These are phyloP conservation scores for Agrotis clavis DNA, from an alignment of 2,888 invertebrate species.

Conservation along the genomic window DNA sequence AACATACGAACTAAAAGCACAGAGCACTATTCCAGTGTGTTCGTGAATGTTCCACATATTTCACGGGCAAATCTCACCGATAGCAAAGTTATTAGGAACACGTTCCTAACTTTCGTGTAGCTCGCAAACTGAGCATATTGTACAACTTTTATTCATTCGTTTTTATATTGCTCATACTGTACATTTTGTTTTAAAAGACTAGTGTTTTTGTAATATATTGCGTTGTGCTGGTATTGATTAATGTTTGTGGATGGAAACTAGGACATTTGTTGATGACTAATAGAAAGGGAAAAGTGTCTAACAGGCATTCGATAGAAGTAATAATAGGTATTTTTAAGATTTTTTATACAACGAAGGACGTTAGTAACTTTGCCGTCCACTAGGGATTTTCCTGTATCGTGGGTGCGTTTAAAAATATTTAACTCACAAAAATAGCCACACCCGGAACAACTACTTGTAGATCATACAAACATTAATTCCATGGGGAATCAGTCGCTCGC, in stretches of 20 bases:
- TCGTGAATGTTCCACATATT: conserved; percentile 61
- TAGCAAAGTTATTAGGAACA: conserved; percentile 61
- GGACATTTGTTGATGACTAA: background rate
- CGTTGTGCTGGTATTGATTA: background rate
- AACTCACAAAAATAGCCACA: too few species aligned
- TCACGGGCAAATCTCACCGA: conserved; percentile 66
- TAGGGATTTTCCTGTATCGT: too few species aligned
- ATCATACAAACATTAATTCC: too few species aligned
- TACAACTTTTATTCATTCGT: conserved; percentile 62
- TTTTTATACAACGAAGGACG: background rate
- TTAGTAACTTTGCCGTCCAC: too few species aligned
- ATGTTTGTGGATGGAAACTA: background rate
- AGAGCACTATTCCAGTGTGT: conserved; percentile 39
- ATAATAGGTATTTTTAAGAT: background rate
- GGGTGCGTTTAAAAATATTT: too few species aligned
- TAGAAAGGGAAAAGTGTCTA: background rate
- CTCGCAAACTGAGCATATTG: conserved; percentile 53
- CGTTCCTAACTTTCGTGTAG: conserved; percentile 56
- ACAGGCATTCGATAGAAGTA: background rate
- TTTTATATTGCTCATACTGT: conserved; percentile 49
- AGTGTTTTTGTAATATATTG: conserved; percentile 18
- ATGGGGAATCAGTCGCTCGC: too few species aligned
- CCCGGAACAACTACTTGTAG: too few species aligned
- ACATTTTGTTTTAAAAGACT: conserved; percentile 42
- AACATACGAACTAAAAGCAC: conserved; percentile 6